Conservation (phyloP, 2,888 invertebrate species). For the Pristionchus exspectatus region DNA sequence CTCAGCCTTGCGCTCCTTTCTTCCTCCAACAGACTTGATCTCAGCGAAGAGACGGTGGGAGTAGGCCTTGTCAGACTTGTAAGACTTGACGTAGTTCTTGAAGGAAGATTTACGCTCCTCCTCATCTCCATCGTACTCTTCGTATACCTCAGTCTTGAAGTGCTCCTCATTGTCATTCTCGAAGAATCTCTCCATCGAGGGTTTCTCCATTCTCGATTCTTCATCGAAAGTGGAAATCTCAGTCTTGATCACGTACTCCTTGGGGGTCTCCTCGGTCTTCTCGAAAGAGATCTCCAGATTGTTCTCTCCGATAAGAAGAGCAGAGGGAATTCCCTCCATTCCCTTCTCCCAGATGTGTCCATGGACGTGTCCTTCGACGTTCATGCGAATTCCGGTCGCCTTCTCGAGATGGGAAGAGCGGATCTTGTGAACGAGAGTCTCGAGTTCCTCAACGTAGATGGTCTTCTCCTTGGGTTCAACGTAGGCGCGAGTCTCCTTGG, state of each 20-base stretch:
- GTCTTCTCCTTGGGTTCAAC: conserved; percentile 70
- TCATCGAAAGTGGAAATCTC: conserved; percentile 56
- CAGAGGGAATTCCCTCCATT: conserved; percentile 49
- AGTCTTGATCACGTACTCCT: conserved; percentile 45
- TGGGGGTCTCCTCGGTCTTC: conserved; percentile 56
- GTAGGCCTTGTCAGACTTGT: conserved; percentile 29
- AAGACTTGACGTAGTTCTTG: conserved; percentile 52
- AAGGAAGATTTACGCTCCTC: conserved; percentile 55
- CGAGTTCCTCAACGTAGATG: conserved; percentile 63
- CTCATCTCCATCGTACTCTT: conserved; percentile 52
- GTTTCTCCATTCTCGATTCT: conserved; percentile 54
- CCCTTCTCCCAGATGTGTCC: conserved; percentile 59
- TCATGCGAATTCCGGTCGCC: conserved; percentile 61
- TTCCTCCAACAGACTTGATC: conserved; percentile 17
- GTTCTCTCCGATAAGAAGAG: conserved; percentile 65
- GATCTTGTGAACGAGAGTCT: conserved; percentile 58
- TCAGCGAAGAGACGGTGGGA: conserved; percentile 32
- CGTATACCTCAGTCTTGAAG: conserved; percentile 54
- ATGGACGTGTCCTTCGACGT: conserved; percentile 61
- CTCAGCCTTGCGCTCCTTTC: conserved; percentile 54
- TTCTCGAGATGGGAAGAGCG: conserved; percentile 57
- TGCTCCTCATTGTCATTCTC: conserved; percentile 57
- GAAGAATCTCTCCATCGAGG: conserved; percentile 61
- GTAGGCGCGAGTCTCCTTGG: conserved; percentile 62
- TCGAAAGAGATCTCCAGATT: conserved; percentile 63